Percentiles rank a stretch among this genome's conserved stretches.
Evolutionary conservation across 2,113 vertebrate species (phyloP).

Genomic region (human (Homo sapiens)): DNA sequence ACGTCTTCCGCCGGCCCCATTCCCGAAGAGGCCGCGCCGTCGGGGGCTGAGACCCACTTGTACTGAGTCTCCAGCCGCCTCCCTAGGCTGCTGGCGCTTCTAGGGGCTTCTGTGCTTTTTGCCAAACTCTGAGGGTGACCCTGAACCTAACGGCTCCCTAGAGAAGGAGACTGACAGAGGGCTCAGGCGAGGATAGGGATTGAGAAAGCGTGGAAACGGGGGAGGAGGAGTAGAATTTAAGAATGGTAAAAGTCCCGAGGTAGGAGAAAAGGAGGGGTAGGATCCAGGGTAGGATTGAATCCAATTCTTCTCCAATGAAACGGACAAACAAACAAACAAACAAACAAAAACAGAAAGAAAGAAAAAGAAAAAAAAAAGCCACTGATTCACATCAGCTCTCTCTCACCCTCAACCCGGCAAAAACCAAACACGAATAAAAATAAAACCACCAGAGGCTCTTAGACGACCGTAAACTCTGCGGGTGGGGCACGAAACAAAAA

Average conservation of each 20-base stretch:
- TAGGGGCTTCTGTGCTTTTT: neutral
- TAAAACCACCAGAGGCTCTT: neutral
- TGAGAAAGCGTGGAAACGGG: neutral
- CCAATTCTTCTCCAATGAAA: neutral
- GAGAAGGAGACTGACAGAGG: neutral
- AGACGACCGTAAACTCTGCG: neutral
- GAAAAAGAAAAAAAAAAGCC: neutral
- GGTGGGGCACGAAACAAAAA: slow-evolving; percentile 30
- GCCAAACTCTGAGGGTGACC: neutral
- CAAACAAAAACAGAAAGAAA: neutral
- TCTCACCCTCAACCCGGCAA: neutral
- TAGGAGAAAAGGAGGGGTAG: neutral
- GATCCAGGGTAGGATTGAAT: neutral
- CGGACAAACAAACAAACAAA: neutral
- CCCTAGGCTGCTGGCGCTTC: neutral
- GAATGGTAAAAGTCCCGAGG: neutral
- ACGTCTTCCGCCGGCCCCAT: neutral
- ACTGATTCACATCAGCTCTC: neutral
- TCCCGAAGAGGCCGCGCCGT: neutral
- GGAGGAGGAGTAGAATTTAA: neutral
- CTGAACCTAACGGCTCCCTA: neutral
- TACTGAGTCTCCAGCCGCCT: neutral
- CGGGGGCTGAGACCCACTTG: neutral
- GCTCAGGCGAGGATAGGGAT: neutral
- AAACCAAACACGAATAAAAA: neutral